Evolutionary conservation across 2,797 vertebrate species (phyloP).

Genomic region (Petrocephalus schoutedeni): DNA sequence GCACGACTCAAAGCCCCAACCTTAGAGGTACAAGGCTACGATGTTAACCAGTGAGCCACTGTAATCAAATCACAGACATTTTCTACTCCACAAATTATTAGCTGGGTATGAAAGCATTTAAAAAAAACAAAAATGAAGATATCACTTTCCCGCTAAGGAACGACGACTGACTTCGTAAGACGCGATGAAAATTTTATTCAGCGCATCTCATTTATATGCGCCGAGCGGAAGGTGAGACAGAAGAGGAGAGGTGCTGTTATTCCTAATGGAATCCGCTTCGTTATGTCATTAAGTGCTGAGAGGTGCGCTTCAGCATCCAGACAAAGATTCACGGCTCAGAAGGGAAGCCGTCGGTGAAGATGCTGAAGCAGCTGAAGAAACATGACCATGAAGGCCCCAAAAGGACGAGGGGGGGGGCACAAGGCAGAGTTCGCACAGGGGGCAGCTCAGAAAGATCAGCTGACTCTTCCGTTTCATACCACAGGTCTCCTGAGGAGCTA

Average conservation of each 20-base stretch:
- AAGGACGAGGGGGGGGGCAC: background rate
- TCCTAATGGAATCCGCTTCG: background rate
- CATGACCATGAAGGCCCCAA: background rate
- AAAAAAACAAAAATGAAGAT: background rate
- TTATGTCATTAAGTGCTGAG: background rate
- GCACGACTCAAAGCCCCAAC: background rate
- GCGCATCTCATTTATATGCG: background rate
- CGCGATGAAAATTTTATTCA: background rate
- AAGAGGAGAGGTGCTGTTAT: background rate
- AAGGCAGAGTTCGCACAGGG: too few relatives aligned
- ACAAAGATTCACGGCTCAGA: background rate
- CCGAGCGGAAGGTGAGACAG: background rate
- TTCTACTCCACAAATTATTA: background rate
- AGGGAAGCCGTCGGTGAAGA: background rate
- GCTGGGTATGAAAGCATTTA: background rate
- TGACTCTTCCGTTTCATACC: background rate
- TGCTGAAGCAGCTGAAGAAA: background rate
- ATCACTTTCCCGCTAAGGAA: background rate
- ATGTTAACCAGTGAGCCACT: background rate
- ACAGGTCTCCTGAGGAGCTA: background rate
- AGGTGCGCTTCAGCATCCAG: background rate
- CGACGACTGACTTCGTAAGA: background rate
- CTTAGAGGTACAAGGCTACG: background rate
- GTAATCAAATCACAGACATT: background rate
- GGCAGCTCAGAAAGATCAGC: background rate